Evolutionary conservation across 2,888 invertebrate species (phyloP), one percentile per base, ranked within the genome.

Genomic region (Drosophila ustulata): DNA sequence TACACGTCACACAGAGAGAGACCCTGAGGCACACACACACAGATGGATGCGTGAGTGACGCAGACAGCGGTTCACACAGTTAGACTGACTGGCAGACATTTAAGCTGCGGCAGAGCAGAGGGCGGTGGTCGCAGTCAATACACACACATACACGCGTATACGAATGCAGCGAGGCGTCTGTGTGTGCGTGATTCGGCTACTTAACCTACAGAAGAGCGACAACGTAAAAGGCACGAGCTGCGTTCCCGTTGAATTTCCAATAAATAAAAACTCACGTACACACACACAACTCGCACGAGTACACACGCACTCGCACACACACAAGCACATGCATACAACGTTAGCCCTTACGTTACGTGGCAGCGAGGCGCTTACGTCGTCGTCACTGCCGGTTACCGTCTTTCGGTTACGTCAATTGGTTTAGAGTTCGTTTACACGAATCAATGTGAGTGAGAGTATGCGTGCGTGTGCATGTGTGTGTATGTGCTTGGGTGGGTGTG

Each of bases 61-160:
- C 59, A 80, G 85, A 78, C 85, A 61, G 77, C 77, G 67, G 77
- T 70, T 76, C 78, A 76, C 78, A 76, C 72, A 80, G 82, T 85
- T 83, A 85, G 88, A 86, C 88, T 77, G 77, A 69, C 71, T 86
- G 87, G 88, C 84, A 88, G 88, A 85, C 86, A 77, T 69, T 86
- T 75, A 51, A 74, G 71, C 83, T 66, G 71, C 58, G 66, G 67
- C 86, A 74, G 86, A 87, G 68, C 86, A 74, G 86, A 87, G 88
- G 87, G 88, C 88, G 85, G 87, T 85, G 85, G 88, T 85, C 84
- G 76, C 64, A 52, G 88, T 85, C 84, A 57, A 71, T 66, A 61
- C 39, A 46, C 47, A 68, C 53, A 45, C 7, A 49, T 50, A 34
- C 34, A 34, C 39, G 41, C n/a, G 18, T 18, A 18, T 18, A 18